phyloP scores from a whole-genome alignment of 2,113 vertebrate genomes.

The Potamarius usumacintae region DNA sequence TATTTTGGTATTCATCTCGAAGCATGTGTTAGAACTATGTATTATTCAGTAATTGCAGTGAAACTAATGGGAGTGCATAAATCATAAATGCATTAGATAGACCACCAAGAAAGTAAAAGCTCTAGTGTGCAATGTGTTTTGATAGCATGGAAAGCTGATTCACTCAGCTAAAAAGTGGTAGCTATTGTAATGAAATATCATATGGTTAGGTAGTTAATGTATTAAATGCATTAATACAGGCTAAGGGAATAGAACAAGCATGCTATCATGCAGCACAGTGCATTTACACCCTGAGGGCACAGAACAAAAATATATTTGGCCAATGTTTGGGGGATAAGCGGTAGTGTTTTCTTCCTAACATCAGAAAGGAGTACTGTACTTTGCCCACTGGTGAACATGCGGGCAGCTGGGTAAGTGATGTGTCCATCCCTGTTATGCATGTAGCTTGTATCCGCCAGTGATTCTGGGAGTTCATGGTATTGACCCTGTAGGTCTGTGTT shows the following conservation, averaged over 20 bases:
- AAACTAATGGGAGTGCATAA: slow-evolving; percentile 17
- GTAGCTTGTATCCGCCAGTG: neutral
- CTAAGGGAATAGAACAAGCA: neutral
- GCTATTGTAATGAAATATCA: neutral
- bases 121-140: neutral
- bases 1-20: slow-evolving; percentile 3
- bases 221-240: neutral
- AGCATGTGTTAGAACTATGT: slow-evolving; percentile 5
- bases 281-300: neutral
- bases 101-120: neutral
- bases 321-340: neutral
- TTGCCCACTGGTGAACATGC: neutral
- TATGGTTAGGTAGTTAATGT: neutral
- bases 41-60: slow-evolving; percentile 12
- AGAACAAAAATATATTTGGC: neutral
- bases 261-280: neutral
- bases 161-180: neutral
- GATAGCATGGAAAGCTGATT: neutral
- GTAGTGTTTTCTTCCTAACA: neutral
- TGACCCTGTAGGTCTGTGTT: neutral
- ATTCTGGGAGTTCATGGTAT: neutral
- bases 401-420: neutral
- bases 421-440: neutral
- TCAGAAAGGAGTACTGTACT: neutral
- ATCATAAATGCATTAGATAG: neutral